Conservation (phyloP, 2,888 invertebrate genomes). For the Omphaloscelis lunosa region DNA sequence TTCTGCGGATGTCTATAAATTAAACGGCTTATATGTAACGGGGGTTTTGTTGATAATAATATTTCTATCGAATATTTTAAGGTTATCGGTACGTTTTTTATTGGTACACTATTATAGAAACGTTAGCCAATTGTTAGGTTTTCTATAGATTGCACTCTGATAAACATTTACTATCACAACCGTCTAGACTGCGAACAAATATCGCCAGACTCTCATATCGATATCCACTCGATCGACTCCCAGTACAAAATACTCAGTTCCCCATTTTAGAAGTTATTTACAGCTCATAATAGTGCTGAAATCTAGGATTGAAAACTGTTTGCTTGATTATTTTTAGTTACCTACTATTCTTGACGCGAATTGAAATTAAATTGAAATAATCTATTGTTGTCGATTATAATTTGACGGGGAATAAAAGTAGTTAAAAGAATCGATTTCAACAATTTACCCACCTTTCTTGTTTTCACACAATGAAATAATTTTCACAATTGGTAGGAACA, state of each 20-base stretch:
- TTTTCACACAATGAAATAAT: neutral
- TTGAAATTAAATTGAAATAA: neutral
- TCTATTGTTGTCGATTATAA: neutral
- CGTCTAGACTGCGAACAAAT: conserved; percentile 9
- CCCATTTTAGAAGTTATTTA: neutral
- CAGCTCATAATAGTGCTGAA: neutral
- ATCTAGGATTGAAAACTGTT: neutral
- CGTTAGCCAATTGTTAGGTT: neutral
- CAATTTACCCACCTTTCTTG: no score
- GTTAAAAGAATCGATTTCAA: neutral
- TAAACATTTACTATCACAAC: neutral
- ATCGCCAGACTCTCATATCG: neutral
- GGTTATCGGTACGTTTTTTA: conserved; percentile 3
- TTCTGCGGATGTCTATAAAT: neutral
- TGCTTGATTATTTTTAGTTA: neutral
- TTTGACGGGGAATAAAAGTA: neutral
- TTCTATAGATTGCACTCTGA: neutral
- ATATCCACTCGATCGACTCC: neutral
- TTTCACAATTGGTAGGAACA: no score
- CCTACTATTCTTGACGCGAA: neutral
- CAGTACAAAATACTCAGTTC: neutral
- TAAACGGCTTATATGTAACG: neutral
- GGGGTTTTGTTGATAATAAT: neutral
- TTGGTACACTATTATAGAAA: neutral
- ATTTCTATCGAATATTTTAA: conserved; percentile 10